Conservation (phyloP, 2,888 invertebrate species). For the Cylindroiulus punctatus region DNA sequence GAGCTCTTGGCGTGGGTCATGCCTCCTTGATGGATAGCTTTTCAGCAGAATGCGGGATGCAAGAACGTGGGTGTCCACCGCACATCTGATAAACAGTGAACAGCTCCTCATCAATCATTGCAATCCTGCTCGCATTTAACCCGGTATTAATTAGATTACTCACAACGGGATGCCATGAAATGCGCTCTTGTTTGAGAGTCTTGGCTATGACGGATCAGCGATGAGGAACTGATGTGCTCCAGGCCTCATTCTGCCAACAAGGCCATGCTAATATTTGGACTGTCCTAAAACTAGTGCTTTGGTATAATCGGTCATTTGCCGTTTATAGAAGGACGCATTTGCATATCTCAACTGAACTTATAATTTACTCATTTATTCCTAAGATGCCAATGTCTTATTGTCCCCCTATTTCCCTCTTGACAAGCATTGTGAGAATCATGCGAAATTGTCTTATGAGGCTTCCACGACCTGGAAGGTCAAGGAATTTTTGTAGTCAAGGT, state of each 20-base stretch:
- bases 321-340: not conserved
- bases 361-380: not conserved
- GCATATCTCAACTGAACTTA: not conserved
- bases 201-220: not conserved
- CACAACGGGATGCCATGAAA: slow-evolving; percentile 5
- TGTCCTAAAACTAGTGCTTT: not conserved
- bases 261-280: not conserved
- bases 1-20: slow-evolving; percentile 30
- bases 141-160: slow-evolving; percentile 30
- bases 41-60: not conserved
- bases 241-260: not conserved
- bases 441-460: no score
- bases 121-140: slow-evolving; percentile 15
- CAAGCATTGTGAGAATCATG: no score
- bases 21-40: slow-evolving; percentile 22
- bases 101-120: not conserved
- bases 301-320: not conserved
- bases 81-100: slow-evolving; percentile 30
- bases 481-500: no score
- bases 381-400: no score
- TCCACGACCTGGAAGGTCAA: no score
- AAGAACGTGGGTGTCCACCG: slow-evolving; percentile 6
- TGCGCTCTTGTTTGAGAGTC: slow-evolving; percentile 1
- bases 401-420: no score
- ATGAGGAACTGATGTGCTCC: not conserved